Conservation (phyloP, 92 coral and sea anemone genomes). For the Epizoanthus scotinus region DNA sequence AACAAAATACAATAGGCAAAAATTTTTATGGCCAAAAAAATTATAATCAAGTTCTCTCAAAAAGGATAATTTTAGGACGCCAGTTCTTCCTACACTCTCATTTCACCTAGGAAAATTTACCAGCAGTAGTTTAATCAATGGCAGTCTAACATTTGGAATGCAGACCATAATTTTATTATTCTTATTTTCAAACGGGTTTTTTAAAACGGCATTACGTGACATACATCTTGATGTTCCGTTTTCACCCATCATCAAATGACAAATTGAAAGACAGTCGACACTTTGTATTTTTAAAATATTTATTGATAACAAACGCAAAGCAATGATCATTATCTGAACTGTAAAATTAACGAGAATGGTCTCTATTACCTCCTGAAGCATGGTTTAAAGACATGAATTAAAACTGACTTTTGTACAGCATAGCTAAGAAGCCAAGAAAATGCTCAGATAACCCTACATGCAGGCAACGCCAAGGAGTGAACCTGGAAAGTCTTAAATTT, state of each 20-base stretch:
- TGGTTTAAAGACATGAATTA: neutral
- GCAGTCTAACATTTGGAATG: too few relatives aligned
- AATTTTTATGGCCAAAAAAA: too few relatives aligned
- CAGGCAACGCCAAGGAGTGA: constrained; percentile 11
- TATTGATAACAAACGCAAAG: neutral
- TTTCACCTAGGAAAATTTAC: too few relatives aligned
- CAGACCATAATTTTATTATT: too few relatives aligned
- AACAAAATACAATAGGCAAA: too few relatives aligned
- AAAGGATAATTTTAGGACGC: too few relatives aligned
- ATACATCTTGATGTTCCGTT: neutral
- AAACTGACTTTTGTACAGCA: neutral
- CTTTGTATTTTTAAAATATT: neutral
- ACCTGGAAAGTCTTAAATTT: constrained; percentile 25
- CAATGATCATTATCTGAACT: constrained; percentile 11
- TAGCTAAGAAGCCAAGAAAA: constrained; percentile 5
- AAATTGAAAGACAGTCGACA: constrained; percentile 16
- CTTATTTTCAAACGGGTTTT: too few relatives aligned
- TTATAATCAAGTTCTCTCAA: too few relatives aligned
- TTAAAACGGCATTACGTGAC: neutral
- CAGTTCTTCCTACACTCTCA: too few relatives aligned
- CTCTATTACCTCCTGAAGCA: neutral
- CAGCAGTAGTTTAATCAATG: too few relatives aligned
- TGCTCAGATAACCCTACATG: neutral
- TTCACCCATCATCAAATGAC: constrained; percentile 38
- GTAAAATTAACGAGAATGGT: neutral